A percentile compares a stretch with the other conserved stretches of the same genome.
Evolutionary conservation across 1,140 invertebrate species (phyloP).

Genomic region (Drepana arcuata): DNA sequence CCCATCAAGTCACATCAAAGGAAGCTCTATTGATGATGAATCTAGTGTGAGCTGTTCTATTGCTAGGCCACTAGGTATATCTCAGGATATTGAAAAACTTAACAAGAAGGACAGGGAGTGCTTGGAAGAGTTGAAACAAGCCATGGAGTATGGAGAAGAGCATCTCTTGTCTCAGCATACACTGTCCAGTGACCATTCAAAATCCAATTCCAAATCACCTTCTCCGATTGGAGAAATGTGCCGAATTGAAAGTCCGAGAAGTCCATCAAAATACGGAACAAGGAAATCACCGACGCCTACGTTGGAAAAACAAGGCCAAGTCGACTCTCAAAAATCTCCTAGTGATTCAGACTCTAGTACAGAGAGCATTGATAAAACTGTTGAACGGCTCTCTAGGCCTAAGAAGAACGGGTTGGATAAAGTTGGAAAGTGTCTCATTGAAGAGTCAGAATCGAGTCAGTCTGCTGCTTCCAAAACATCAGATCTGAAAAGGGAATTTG

Average conservation of each 20-base stretch:
- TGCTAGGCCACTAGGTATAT: conserved; percentile 81
- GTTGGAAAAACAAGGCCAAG: conserved; percentile 74
- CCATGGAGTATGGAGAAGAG: conserved; percentile 66
- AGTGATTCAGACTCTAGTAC: conserved; percentile 69
- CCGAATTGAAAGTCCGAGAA: conserved; percentile 56
- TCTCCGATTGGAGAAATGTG: conserved; percentile 54
- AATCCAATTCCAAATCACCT: conserved; percentile 63
- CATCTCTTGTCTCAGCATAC: conserved; percentile 54
- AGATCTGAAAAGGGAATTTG: conserved; percentile 40
- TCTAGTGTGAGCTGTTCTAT: conserved; percentile 86
- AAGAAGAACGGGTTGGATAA: conserved; percentile 57
- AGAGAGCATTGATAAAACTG: conserved; percentile 67
- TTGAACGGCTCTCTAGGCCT: conserved; percentile 53
- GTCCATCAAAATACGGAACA: conserved; percentile 52
- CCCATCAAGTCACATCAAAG: conserved; percentile 74
- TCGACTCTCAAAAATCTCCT: conserved; percentile 71
- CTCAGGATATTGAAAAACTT: conserved; percentile 78
- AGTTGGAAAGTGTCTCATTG: conserved; percentile 61
- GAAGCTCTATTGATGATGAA: conserved; percentile 79
- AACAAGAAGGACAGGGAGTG: conserved; percentile 69
- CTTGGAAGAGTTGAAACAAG: conserved; percentile 64
- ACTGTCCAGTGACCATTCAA: conserved; percentile 62
- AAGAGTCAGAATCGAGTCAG: conserved; percentile 69
- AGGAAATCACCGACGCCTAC: conserved; percentile 74
- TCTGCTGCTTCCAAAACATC: conserved; percentile 58